Evolutionary conservation across 2,888 invertebrate species (phyloP).

Genomic region (Eupithecia dodoneata): DNA sequence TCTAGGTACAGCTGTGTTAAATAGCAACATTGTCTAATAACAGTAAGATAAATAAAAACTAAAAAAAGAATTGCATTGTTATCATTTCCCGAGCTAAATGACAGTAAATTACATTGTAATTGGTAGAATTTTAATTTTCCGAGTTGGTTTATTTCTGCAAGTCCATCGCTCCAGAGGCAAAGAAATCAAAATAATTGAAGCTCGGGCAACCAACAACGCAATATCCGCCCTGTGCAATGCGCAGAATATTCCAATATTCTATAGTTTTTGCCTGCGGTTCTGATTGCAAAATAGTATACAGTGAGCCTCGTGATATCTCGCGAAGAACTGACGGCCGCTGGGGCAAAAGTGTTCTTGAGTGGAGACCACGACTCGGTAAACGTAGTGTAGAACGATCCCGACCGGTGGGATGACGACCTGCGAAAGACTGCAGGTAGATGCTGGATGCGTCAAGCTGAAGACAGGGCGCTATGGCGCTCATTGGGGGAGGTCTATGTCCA

Average conservation of each 20-base stretch:
- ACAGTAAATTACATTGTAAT: not conserved
- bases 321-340: no score
- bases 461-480: no score
- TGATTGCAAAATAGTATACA: not conserved
- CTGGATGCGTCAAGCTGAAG: no score
- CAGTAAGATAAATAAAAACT: not conserved
- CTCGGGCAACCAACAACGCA: not conserved
- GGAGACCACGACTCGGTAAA: no score
- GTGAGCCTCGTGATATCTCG: not conserved
- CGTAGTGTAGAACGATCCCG: no score
- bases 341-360: no score
- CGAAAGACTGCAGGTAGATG: no score
- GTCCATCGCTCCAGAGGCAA: not conserved
- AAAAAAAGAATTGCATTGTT: not conserved
- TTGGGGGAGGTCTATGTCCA: no score
- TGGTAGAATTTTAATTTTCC: not conserved
- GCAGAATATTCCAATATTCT: not conserved
- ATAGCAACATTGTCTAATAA: not conserved
- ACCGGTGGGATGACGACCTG: no score
- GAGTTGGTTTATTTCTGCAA: not conserved
- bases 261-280: not conserved
- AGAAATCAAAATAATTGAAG: constrained; percentile 11
- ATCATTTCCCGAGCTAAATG: not conserved
- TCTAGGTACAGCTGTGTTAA: not conserved
- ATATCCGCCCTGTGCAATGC: not conserved